Evolutionary conservation across 2,888 invertebrate genomes (phyloP), one percentile per base, ranked within the genome.

Genomic region (Heteromyza rotundicornis): DNA sequence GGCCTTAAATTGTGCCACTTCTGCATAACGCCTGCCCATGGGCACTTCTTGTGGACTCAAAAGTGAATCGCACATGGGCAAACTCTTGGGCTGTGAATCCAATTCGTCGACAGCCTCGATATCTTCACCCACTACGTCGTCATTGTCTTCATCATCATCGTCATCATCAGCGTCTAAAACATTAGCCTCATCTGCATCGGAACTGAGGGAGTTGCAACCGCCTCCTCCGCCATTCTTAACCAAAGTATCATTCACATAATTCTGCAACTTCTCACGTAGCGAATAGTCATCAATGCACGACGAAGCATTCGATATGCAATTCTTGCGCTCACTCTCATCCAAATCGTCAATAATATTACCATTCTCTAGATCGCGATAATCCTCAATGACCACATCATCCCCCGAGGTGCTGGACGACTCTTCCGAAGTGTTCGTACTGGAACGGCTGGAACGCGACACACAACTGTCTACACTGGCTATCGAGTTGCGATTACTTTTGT

Each of bases 1-100:
- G 59, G 70, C 69, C 70, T 83, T 83, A 69, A 82, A 83, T 64
- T 83, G 83, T 23, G 81, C 71, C 66, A 84, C 83, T 69, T 84
- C 83, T 57, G 82, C 83, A 66, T 84, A 84, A 0, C 83, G 79
- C 52, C 84, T 71, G 17, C 82, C 83, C 72, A 84, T 75, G n/a
- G 84, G 83, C 65, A 70, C 83, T 69, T 84, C 83, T 69, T 82
- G 81, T 10, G 84, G 83, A 73, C 83, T 84, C 50, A 84, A 69
- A 61, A 83, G 65, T 1, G 79, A 73, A 70, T 82, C 82, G 51
- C 75, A 77, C 14, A 67, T 63, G 8, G 69, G 68, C 16, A 68
- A 62, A 52, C 64, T 63, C 20, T 60, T 44, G 12, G 58, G 66
- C 27, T 53, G 65, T 32, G 23, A 56, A 23, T 63, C 70, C 54